Conservation (phyloP, 2,888 invertebrate genomes). For the Isoperla grammatica region DNA sequence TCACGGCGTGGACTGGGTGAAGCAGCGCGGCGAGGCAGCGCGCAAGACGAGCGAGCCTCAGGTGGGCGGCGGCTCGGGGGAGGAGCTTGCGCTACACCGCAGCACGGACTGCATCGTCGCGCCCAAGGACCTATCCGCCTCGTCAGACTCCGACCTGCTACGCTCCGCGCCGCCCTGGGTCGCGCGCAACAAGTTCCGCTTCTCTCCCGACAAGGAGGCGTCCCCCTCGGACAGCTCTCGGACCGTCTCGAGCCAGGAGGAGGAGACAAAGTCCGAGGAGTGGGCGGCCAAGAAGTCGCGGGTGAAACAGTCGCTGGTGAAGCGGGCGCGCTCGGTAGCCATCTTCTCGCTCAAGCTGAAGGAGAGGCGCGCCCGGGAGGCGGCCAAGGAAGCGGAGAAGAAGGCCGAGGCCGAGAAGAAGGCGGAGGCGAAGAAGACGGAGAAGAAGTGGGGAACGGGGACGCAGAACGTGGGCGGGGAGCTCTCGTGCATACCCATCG, state of each 20-base stretch:
- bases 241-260: constrained; percentile 51
- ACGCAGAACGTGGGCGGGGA: constrained; percentile 69
- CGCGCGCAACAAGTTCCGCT: constrained; percentile 40
- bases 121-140: constrained; percentile 55
- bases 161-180: constrained; percentile 55
- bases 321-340: constrained; percentile 77
- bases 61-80: constrained; percentile 44
- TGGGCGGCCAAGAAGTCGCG: constrained; percentile 55
- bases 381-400: constrained; percentile 57
- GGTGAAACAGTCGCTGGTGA: constrained; percentile 70
- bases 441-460: constrained; percentile 32
- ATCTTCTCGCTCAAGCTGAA: constrained; percentile 78
- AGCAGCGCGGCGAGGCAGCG: constrained; percentile 47
- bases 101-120: constrained; percentile 73
- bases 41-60: constrained; percentile 46
- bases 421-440: constrained; percentile 26
- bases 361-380: constrained; percentile 71
- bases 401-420: constrained; percentile 46
- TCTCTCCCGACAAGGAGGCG: constrained; percentile 42
- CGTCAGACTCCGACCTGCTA: constrained; percentile 54
- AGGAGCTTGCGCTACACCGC: constrained; percentile 58
- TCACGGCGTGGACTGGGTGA: constrained; percentile 61
- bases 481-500: constrained; percentile 77
- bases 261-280: constrained; percentile 36
- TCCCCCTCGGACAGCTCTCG: constrained; percentile 48